These are phyloP conservation scores for Amblyornis subalaris DNA, from an alignment of 2,113 vertebrate species.

Conservation along the genomic window DNA sequence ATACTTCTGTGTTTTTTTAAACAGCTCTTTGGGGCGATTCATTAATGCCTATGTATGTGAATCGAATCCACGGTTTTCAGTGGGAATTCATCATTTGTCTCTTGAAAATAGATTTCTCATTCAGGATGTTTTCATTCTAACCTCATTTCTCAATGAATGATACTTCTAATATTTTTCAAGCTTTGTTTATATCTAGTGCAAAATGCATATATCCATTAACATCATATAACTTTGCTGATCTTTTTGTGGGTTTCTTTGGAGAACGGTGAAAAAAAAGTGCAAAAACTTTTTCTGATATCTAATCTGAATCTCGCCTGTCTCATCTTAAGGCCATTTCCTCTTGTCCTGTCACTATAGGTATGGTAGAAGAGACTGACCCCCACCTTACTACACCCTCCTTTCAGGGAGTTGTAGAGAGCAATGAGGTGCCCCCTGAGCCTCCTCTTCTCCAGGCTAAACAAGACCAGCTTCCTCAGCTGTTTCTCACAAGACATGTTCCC, in stretches of 20 bases:
- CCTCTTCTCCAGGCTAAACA: neutral
- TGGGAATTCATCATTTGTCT: neutral
- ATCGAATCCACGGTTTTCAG: neutral
- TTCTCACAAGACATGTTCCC: neutral
- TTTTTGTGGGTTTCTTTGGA: neutral
- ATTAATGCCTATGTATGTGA: neutral
- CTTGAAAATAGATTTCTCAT: neutral
- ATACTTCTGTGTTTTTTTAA: neutral
- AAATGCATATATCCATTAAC: neutral
- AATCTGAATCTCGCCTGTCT: neutral
- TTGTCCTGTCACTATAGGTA: neutral
- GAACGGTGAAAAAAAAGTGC: fast-evolving
- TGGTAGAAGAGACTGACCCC: neutral
- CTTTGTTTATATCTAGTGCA: neutral
- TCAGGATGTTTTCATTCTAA: neutral
- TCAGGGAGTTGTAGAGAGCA: neutral
- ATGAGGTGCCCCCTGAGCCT: neutral
- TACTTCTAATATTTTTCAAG: neutral
- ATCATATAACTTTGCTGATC: neutral
- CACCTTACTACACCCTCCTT: neutral
- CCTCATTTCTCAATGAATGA: neutral
- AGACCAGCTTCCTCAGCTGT: neutral
- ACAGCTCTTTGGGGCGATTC: neutral
- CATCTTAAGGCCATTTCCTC: neutral
- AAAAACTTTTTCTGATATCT: neutral